phyloP scores from a whole-genome alignment of 1,140 invertebrate species.

The Megalonaias nervosa region DNA sequence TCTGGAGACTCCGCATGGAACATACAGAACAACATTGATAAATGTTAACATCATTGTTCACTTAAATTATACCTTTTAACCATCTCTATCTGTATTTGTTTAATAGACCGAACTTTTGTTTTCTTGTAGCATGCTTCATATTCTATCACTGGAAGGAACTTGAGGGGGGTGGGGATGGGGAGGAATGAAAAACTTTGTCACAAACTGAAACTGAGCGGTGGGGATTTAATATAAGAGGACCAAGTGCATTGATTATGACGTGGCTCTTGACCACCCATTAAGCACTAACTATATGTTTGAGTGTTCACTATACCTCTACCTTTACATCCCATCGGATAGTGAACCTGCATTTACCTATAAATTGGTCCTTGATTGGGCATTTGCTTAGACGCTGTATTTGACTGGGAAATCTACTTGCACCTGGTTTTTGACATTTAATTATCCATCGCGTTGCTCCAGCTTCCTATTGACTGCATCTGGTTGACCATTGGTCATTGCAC shows the following conservation, averaged over 20 bases:
- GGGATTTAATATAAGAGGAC: slow-evolving; percentile 16
- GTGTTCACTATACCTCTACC: slow-evolving; percentile 23
- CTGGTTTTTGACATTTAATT: slow-evolving; percentile 12
- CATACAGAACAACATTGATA: no score
- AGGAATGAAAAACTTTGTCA: no score
- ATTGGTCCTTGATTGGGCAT: slow-evolving; percentile 13
- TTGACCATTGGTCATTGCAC: slow-evolving; percentile 2
- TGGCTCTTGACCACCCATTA: slow-evolving; percentile 36
- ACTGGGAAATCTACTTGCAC: slow-evolving; percentile 11
- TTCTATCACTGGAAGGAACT: no score
- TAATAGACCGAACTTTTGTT: no score
- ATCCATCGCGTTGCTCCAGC: slow-evolving; percentile 4
- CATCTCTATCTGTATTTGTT: no score
- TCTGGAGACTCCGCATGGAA: no score
- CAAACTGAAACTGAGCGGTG: background rate
- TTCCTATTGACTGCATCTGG: slow-evolving; percentile 22
- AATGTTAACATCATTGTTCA: no score
- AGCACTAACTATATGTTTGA: slow-evolving; percentile 33
- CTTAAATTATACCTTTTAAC: no score
- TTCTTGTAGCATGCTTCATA: no score
- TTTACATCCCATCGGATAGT: slow-evolving; percentile 38
- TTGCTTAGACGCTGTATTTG: slow-evolving; percentile 18
- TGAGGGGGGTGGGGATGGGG: no score
- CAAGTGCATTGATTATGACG: slow-evolving; percentile 28
- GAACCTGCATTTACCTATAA: slow-evolving; percentile 30